Conservation (phyloP, 2,888 invertebrate species). For the Cabera pusaria region DNA sequence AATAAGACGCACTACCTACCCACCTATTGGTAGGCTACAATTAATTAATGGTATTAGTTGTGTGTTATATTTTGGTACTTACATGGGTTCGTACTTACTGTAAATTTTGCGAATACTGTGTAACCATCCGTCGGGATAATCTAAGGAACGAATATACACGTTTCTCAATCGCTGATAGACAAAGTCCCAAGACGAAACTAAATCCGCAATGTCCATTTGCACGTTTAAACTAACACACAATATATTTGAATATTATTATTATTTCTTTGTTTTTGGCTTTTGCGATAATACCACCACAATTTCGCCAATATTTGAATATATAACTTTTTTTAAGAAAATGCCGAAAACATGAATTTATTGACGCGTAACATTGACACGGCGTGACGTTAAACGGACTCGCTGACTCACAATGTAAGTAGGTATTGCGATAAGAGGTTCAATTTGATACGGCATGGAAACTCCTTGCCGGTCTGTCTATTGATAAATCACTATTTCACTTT, state of each 20-base stretch:
- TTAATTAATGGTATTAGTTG: too few species aligned
- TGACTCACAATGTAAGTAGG: too few species aligned
- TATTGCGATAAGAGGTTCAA: conserved; percentile 23
- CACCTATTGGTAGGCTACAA: too few species aligned
- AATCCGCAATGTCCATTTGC: conserved; percentile 40
- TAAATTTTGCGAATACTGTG: conserved; percentile 44
- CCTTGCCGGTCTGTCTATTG: conserved; percentile 15
- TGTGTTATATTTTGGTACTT: too few species aligned
- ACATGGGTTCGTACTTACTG: conserved; percentile 38
- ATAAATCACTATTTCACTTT: conserved; percentile 13
- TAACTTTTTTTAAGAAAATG: too few species aligned
- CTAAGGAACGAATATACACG: conserved; percentile 60
- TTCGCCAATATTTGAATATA: too few species aligned
- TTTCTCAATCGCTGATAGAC: conserved; percentile 57
- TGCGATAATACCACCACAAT: too few species aligned
- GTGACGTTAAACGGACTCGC: too few species aligned
- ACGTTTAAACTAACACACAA: conserved; percentile 12
- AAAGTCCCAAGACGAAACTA: conserved; percentile 39
- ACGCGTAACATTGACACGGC: conserved; percentile 2
- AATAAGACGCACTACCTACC: not conserved
- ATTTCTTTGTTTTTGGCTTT: too few species aligned
- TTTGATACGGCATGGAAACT: conserved; percentile 21
- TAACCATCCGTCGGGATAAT: conserved; percentile 58
- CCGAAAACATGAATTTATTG: conserved; percentile 10
- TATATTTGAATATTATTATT: conserved; percentile 4